phyloP scores from a whole-genome alignment of 2,113 vertebrate species.

The Calyptomena viridis region DNA sequence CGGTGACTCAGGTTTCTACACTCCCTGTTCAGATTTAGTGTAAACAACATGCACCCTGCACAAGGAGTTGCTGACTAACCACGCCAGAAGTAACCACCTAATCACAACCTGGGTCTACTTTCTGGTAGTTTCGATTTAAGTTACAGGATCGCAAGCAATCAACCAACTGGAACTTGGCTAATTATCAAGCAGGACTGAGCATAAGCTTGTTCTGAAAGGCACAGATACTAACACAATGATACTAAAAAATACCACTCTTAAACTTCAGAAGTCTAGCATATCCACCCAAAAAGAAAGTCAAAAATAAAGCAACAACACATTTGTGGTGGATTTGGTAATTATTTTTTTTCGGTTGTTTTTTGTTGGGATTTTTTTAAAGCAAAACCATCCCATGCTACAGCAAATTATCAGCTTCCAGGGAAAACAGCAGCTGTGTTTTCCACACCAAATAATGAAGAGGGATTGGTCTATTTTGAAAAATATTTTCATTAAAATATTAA shows the following conservation, averaged over 20 bases:
- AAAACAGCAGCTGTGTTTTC: not conserved
- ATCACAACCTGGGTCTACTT: not conserved
- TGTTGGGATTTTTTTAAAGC: not conserved
- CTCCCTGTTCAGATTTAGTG: not conserved
- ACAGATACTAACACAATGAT: rapidly evolving
- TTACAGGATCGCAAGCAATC: not conserved
- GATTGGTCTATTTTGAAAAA: not conserved
- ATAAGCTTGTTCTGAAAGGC: not conserved
- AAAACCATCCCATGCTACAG: not conserved
- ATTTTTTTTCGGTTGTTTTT: not conserved
- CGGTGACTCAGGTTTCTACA: not conserved
- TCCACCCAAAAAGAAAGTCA: not conserved
- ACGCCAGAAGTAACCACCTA: not conserved
- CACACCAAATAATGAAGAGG: not conserved
- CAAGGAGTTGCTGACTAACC: not conserved
- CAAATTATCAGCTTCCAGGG: not conserved
- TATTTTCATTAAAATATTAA: not conserved
- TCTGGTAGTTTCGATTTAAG: not conserved
- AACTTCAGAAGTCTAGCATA: not conserved
- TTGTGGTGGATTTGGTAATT: not conserved
- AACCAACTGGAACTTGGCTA: not conserved
- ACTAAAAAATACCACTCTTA: not conserved
- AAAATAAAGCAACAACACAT: not conserved
- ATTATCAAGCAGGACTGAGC: not conserved
- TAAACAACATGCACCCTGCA: not conserved